A percentile compares a stretch with the other conserved stretches of the same genome.
These are phyloP conservation scores for Drosophila limbata DNA, from an alignment of 2,888 invertebrate genomes.

Conservation along the genomic window DNA sequence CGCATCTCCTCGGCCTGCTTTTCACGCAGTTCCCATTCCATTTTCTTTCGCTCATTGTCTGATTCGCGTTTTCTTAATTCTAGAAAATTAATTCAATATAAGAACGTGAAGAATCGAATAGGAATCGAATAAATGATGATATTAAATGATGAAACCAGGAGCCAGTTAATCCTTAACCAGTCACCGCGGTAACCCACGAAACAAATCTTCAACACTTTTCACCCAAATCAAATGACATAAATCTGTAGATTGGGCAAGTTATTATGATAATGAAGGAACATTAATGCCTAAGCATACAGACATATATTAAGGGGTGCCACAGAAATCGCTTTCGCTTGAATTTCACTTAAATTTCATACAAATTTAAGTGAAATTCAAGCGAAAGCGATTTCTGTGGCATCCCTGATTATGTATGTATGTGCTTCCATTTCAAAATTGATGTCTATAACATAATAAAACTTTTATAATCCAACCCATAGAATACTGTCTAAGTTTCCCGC, in stretches of 20 bases:
- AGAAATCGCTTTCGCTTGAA: too few species aligned
- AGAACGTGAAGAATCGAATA: conserved; percentile 5
- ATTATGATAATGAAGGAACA: neutral
- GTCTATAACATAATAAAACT: neutral
- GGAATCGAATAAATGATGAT: neutral
- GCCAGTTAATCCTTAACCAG: conserved; percentile 1
- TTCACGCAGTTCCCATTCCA: conserved; percentile 93
- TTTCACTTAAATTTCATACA: too few species aligned
- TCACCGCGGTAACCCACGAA: neutral
- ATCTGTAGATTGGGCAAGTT: neutral
- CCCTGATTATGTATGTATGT: neutral
- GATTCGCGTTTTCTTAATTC: conserved; percentile 93
- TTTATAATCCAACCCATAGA: neutral
- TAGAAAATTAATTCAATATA: conserved; percentile 69
- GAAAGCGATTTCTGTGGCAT: too few species aligned
- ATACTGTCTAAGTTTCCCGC: neutral
- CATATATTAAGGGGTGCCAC: neutral
- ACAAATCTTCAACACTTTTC: neutral
- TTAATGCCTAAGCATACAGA: conserved; percentile 5
- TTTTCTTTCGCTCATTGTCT: conserved; percentile 94
- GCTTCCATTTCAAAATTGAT: neutral
- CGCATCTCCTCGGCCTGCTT: conserved; percentile 93
- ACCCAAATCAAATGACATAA: neutral
- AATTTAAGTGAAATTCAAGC: too few species aligned
- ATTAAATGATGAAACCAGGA: conserved; percentile 1